Conservation (phyloP, 2,797 vertebrate species). For the Ataeniobius toweri region DNA sequence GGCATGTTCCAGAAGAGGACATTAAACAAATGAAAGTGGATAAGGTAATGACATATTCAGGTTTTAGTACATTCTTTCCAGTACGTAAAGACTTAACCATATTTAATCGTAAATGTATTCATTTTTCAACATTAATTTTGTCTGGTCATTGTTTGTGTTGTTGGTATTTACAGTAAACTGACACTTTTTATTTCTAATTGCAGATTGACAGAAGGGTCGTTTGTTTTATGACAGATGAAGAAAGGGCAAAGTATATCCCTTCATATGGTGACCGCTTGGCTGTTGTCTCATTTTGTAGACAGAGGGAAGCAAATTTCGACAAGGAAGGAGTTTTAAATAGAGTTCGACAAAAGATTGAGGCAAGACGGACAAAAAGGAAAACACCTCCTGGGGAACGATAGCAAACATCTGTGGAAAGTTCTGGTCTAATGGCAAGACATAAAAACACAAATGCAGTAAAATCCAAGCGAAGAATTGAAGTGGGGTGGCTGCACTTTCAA, state of each 20-base stretch:
- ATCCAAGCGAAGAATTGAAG: too few relatives aligned
- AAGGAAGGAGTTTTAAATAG: conserved; percentile 2
- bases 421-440: too few relatives aligned
- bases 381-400: not conserved
- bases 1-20: not conserved
- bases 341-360: not conserved
- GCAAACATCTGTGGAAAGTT: too few relatives aligned
- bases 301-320: conserved; percentile 7
- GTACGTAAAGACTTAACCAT: not conserved
- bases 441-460: too few relatives aligned
- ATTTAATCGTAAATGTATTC: not conserved
- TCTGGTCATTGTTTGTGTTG: not conserved
- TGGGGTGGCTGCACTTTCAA: too few relatives aligned
- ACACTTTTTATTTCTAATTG: not conserved
- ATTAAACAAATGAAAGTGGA: not conserved
- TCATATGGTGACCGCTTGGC: not conserved
- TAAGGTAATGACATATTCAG: not conserved
- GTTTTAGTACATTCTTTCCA: too few relatives aligned
- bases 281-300: not conserved
- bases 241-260: conserved; percentile 3
- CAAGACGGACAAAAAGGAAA: not conserved
- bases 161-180: not conserved
- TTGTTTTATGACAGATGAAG: not conserved
- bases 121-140: not conserved
- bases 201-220: not conserved